Base-by-base conservation (phyloP, 2,113 vertebrate species). In the Mustela lutreola region DNA sequence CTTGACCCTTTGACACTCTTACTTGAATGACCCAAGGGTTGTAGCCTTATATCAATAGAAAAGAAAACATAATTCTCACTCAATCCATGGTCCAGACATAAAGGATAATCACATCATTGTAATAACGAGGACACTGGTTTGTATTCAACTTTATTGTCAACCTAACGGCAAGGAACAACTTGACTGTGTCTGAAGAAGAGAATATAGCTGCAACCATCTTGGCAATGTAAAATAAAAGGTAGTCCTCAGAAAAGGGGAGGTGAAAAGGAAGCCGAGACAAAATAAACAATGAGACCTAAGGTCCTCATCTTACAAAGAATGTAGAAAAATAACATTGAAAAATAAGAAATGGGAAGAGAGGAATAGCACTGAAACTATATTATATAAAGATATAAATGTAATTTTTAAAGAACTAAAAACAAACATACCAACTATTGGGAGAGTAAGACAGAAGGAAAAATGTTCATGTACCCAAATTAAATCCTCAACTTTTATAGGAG, bases 341-440 rank as follows among this genome's bases (percentile, higher is more conserved):
- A 67, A 33, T 75, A 73, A 75, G 73, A 91, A 93, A 50, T 14
- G 11, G n/a, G 18, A 73, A 26, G 56, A 62, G 1, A 81, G 58
- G 26, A 39, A 50, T 48, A 50, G 26, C 14, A 0, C 63, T n/a
- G 5, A 89, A 62, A 48, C 50, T 33, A 14, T 26, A 24, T n/a
- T 65, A 67, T 36, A 11, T 39, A 63, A 81, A 91, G 15, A 42
- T 73, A 53, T n/a, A 86, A 56, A 76, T 3, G 33, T 45, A 80
- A 83, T 50, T 83, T 90, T 88, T 71, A 60, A 93, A 91, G 71
- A 78, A 82, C 86, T 81, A 33, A 91, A 91, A 91, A n/a, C 39
- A 95, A 88, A 76, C 14, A 16, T 75, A 10, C 33, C 53, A 60
- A 45, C 60, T 78, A 48, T 1, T 33, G 10, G 53, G 67, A 89